Percentiles rank a stretch among this genome's conserved stretches.
phyloP scores from a whole-genome alignment of 1,140 invertebrate species.

The Eumaeus atala region DNA sequence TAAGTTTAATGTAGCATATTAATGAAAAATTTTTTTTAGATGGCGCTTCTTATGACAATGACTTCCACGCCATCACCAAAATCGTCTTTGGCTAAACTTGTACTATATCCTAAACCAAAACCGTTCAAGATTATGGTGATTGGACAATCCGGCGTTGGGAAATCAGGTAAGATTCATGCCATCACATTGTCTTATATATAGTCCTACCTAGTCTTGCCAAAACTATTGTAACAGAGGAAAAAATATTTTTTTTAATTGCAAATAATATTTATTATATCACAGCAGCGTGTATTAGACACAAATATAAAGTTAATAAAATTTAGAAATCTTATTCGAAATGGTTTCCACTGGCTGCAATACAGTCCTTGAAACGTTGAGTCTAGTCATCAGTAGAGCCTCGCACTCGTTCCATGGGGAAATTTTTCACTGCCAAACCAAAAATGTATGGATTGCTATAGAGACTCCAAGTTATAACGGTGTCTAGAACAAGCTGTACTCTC shows the following conservation, averaged over 20 bases:
- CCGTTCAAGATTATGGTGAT: conserved; percentile 83
- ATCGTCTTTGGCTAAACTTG: conserved; percentile 77
- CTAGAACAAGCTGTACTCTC: too few relatives aligned
- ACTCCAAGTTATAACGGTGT: too few relatives aligned
- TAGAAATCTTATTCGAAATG: too few relatives aligned
- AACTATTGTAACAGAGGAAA: too few relatives aligned
- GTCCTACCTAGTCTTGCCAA: background rate
- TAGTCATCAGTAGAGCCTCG: too few relatives aligned
- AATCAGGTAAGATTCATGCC: conserved; percentile 77
- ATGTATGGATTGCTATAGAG: too few relatives aligned
- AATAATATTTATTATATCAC: background rate
- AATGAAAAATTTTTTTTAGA: conserved; percentile 16
- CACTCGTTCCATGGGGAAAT: too few relatives aligned
- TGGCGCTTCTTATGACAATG: conserved; percentile 37
- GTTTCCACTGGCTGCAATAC: too few relatives aligned
- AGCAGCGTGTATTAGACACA: too few relatives aligned
- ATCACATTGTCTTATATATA: background rate
- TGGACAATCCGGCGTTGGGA: conserved; percentile 85
- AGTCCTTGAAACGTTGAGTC: too few relatives aligned
- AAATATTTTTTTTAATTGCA: too few relatives aligned
- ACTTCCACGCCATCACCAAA: conserved; percentile 77
- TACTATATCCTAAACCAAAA: conserved; percentile 76
- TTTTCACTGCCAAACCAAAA: too few relatives aligned
- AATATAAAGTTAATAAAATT: background rate
- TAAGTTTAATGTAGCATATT: background rate